Evolutionary conservation across 1,140 invertebrate species (phyloP).

Genomic region (Venturia canescens): DNA sequence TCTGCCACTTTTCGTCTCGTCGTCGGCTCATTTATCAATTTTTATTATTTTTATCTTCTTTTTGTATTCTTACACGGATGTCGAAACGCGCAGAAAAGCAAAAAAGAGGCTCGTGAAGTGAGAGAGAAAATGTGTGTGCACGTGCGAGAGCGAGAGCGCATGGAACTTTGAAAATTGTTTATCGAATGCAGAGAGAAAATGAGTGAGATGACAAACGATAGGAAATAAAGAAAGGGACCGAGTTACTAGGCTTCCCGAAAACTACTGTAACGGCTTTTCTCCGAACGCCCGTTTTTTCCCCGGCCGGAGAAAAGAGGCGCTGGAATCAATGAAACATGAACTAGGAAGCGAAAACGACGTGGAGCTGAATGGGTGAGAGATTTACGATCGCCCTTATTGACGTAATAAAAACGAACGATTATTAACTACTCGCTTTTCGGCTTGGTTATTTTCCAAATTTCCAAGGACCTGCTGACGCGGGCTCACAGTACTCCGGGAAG

Average conservation of each 20-base stretch:
- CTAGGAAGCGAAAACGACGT: background rate
- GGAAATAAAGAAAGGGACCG: too few relatives aligned
- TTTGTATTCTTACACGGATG: background rate
- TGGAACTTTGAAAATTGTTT: too few relatives aligned
- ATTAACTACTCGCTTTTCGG: background rate
- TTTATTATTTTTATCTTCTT: background rate
- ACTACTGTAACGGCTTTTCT: too few relatives aligned
- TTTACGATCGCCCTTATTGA: conserved; percentile 13
- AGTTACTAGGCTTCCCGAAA: too few relatives aligned
- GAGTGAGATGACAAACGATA: too few relatives aligned
- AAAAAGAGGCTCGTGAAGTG: conserved; percentile 18
- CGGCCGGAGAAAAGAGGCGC: background rate
- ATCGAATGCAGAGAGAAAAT: too few relatives aligned
- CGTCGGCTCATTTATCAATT: background rate
- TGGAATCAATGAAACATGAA: background rate
- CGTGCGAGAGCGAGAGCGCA: background rate
- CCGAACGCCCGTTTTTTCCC: too few relatives aligned
- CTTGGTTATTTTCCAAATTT: background rate
- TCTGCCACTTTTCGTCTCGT: background rate
- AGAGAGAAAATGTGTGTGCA: background rate
- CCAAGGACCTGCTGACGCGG: too few relatives aligned
- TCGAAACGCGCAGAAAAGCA: conserved; percentile 9
- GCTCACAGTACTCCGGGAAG: too few relatives aligned
- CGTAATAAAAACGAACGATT: conserved; percentile 25
- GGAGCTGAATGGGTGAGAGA: background rate